Percentiles rank a stretch among this genome's conserved stretches.
These are phyloP conservation scores for Muscicapa adusta DNA, from an alignment of 2,113 vertebrate genomes.

Conservation along the genomic window DNA sequence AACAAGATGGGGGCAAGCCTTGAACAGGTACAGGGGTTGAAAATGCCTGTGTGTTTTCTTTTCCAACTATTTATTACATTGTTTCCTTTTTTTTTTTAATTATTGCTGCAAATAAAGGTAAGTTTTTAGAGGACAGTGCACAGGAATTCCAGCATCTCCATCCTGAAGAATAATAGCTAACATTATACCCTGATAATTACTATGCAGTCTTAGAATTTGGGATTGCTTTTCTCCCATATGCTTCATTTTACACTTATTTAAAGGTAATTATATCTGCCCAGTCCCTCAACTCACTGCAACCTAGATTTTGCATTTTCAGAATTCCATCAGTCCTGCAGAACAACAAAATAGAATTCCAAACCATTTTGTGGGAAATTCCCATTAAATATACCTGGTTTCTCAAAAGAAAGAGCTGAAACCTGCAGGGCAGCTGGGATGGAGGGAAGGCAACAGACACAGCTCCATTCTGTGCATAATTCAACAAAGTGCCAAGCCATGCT, in stretches of 20 bases:
- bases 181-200: background rate
- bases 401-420: background rate
- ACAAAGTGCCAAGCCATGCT: background rate
- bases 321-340: background rate
- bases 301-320: slow-evolving; percentile 12
- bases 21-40: background rate
- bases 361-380: background rate
- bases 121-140: background rate
- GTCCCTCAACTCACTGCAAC: background rate
- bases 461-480: background rate
- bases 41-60: background rate
- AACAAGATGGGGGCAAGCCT: background rate
- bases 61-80: background rate
- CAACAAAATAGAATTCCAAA: background rate
- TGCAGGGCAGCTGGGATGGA: background rate
- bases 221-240: background rate
- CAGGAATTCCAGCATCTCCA: background rate
- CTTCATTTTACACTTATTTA: background rate
- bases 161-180: background rate
- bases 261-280: background rate
- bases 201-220: background rate
- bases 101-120: background rate
- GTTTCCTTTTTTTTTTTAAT: background rate
- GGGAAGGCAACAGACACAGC: background rate
- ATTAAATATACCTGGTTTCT: slow-evolving; percentile 10